These are phyloP conservation scores for Acanthornis magna DNA, from an alignment of 2,797 vertebrate species.

Conservation along the genomic window DNA sequence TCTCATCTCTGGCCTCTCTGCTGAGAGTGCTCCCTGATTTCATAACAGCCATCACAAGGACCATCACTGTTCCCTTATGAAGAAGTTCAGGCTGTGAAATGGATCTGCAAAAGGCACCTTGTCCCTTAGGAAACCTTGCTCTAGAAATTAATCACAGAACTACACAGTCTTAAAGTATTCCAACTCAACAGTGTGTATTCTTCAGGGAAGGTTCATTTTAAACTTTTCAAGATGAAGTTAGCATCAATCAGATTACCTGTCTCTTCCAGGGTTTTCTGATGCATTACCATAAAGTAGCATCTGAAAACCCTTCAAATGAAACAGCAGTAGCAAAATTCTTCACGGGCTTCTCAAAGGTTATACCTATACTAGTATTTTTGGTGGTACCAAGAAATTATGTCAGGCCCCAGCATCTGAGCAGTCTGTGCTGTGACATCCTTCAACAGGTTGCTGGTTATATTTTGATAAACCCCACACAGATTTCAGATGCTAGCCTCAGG, in stretches of 20 bases:
- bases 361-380: background rate
- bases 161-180: background rate
- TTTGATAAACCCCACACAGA: background rate
- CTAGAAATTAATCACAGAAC: conserved; percentile 18
- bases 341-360: background rate
- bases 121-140: background rate
- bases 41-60: background rate
- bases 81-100: background rate
- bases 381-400: background rate
- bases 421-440: background rate
- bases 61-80: background rate
- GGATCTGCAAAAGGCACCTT: background rate
- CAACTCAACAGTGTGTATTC: background rate
- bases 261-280: background rate
- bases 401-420: background rate
- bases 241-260: background rate
- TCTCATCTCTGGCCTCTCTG: background rate
- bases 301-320: background rate
- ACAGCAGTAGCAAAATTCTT: background rate
- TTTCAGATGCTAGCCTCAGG: background rate
- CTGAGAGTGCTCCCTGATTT: background rate
- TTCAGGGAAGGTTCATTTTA: background rate
- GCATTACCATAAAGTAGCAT: background rate
- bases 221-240: background rate
- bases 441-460: background rate